phyloP scores from a whole-genome alignment of 2,113 vertebrate genomes.

The Sprattus sprattus region DNA sequence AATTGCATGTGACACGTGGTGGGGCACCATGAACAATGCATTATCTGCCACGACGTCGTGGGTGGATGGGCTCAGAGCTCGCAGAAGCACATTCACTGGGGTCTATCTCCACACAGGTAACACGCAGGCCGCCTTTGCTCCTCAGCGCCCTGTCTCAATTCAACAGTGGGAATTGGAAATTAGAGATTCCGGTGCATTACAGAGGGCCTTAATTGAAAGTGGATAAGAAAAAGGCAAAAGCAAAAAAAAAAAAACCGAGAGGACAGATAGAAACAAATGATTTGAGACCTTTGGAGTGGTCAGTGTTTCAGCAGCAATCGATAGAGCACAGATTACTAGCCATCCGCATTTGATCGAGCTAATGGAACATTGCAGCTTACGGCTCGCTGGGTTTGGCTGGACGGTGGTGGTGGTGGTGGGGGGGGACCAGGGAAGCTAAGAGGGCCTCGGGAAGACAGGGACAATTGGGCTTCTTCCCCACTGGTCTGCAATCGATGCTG shows the following conservation, averaged over 20 bases:
- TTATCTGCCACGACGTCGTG: slow-evolving; percentile 36
- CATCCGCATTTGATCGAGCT: slow-evolving; percentile 53
- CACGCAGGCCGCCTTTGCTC: background rate
- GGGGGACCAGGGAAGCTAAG: background rate
- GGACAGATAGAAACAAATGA: slow-evolving; percentile 71
- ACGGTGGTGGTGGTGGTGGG: slow-evolving; percentile 22
- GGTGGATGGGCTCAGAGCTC: background rate
- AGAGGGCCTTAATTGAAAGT: slow-evolving; percentile 65
- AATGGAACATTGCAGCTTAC: slow-evolving; percentile 55
- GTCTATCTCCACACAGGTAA: background rate
- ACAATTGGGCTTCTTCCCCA: background rate
- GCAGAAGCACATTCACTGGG: background rate
- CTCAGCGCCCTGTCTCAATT: slow-evolving; percentile 37
- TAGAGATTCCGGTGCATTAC: slow-evolving; percentile 62
- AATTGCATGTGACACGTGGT: background rate
- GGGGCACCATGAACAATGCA: slow-evolving; percentile 40
- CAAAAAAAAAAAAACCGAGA: slow-evolving; percentile 48
- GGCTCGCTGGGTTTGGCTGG: slow-evolving; percentile 30
- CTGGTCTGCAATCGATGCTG: slow-evolving; percentile 46
- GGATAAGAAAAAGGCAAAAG: slow-evolving; percentile 53
- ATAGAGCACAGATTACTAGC: slow-evolving; percentile 67
- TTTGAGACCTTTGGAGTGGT: slow-evolving; percentile 68
- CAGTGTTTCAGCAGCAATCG: slow-evolving; percentile 65
- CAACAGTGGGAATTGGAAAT: slow-evolving; percentile 51
- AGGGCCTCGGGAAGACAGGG: background rate